phyloP scores from a whole-genome alignment of 2,888 invertebrate genomes.

The Arrhopalites spinosus region DNA sequence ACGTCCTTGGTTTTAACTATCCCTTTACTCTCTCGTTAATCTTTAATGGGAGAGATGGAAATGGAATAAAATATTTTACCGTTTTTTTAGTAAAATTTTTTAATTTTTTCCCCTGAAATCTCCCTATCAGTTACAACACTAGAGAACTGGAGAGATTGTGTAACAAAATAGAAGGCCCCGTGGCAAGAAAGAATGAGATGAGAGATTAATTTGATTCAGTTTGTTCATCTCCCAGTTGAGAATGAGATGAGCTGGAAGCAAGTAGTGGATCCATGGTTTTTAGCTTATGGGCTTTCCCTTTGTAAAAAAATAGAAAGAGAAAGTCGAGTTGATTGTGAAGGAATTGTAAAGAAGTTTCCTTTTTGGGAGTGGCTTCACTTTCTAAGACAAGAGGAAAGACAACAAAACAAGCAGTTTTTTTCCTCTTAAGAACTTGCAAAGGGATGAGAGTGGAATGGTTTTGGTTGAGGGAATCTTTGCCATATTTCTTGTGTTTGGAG shows the following conservation, averaged over 20 bases:
- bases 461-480: background rate
- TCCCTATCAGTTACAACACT: too few species aligned
- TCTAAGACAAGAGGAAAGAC: too few species aligned
- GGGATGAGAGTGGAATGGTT: background rate
- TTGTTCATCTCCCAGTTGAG: slow-evolving; percentile 18
- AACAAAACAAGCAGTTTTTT: too few species aligned
- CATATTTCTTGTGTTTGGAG: background rate
- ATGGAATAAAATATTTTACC: too few species aligned
- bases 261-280: background rate
- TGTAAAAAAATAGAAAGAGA: background rate
- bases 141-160: background rate
- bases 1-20: too few species aligned
- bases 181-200: background rate
- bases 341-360: background rate
- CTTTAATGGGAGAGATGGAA: too few species aligned
- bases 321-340: background rate
- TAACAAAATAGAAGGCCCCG: background rate
- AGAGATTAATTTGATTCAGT: slow-evolving; percentile 27
- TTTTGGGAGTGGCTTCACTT: too few species aligned
- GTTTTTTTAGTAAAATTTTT: too few species aligned
- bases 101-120: too few species aligned
- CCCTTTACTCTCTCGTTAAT: too few species aligned
- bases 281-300: slow-evolving; percentile 3
- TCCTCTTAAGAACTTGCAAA: slow-evolving; percentile 1
- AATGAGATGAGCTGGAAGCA: too few species aligned